phyloP scores from a whole-genome alignment of 2,113 vertebrate genomes.

The Psilopsiagon aurifrons region DNA sequence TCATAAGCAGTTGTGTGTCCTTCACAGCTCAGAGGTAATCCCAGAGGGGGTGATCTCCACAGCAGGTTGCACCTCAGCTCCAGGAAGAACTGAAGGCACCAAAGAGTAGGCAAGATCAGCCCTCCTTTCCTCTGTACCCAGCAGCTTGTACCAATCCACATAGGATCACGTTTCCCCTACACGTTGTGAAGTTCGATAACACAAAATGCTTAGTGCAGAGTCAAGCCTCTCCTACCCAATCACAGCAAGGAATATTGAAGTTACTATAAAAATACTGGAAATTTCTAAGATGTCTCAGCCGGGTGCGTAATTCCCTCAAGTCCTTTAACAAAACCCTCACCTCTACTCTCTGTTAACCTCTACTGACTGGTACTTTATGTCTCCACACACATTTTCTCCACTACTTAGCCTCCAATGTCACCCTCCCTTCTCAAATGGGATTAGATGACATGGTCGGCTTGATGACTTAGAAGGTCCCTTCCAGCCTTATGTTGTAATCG shows the following conservation, averaged over 20 bases:
- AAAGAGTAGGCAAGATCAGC: not conserved
- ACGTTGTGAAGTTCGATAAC: rapidly evolving
- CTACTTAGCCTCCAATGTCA: slow-evolving; percentile 5
- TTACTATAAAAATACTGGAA: not conserved
- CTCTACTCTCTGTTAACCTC: not conserved
- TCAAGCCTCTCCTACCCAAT: not conserved
- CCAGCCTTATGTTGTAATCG: slow-evolving; percentile 51
- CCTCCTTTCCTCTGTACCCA: not conserved
- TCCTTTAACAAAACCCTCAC: not conserved
- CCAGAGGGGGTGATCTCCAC: not conserved
- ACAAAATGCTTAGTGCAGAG: not conserved
- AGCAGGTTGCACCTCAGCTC: not conserved
- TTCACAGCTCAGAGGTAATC: not conserved
- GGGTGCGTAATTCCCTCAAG: not conserved
- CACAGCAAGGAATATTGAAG: not conserved
- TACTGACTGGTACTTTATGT: not conserved
- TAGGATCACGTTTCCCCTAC: rapidly evolving
- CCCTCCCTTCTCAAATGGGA: slow-evolving; percentile 19
- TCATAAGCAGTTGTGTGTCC: not conserved
- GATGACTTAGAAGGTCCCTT: slow-evolving; percentile 60
- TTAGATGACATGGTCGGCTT: slow-evolving; percentile 50
- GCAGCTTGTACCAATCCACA: not conserved
- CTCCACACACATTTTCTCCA: slow-evolving; percentile 12
- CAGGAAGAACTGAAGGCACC: not conserved
- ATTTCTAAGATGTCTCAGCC: not conserved